Evolutionary conservation across 2,113 vertebrate species (phyloP), one percentile per base, ranked within the genome.

Genomic region (Falcunculus frontatus): DNA sequence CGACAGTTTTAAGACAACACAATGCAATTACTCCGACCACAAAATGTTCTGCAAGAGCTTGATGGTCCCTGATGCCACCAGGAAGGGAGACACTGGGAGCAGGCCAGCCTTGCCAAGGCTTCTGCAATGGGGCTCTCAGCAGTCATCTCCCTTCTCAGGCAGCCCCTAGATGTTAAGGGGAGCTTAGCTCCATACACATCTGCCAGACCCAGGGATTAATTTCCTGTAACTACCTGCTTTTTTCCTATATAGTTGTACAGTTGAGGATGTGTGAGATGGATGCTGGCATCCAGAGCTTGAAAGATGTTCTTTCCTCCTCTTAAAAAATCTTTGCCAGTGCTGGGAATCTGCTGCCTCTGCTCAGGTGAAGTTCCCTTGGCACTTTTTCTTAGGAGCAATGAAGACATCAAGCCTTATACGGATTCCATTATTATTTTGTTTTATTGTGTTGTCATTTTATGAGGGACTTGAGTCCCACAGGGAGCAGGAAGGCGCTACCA

Each of bases 351-450:
- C 90, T 77, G 46, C 37, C 52, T 3, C 1, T 67, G 29, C 47
- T 88, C 63, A 85, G 64, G 76, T 20, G 6, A 76, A 63, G 37
- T 47, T 90, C 63, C 64, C 64, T n/a, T 86, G 88, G 55, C 27
- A 39, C 39, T 39, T 90, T 88, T 80, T 50, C 89, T 56, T 44
- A 46, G 73, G 37, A 78, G 37, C 15, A 13, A 82, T 93, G 95
- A 79, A 89, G 84, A 90, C 74, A 91, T 93, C 70, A 56, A 87
- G 87, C 62, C 70, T 75, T 96, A 59, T 52, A 85, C 68, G 90
- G 74, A 39, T 87, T 85, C 57, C 70, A 85, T 79, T 89, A 77
- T 93, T 91, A 76, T 91, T 91, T 89, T 96, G 65, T 62, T 94
- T 95, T 95, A 86, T 92, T 92, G 72, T 90, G 63, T 41, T 89